Conservation (phyloP, 1,140 invertebrate species). For the Vanessa tameamea region DNA sequence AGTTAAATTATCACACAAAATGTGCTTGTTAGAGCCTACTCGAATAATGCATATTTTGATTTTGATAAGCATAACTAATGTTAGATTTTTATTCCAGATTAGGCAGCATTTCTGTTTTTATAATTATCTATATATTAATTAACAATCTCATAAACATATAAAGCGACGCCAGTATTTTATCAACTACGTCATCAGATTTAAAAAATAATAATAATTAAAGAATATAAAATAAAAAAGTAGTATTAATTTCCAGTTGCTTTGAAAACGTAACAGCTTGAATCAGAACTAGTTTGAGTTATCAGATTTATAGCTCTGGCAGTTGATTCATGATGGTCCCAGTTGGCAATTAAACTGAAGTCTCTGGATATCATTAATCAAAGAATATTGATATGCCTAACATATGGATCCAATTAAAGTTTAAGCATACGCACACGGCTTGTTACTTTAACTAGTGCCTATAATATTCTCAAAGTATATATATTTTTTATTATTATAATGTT, state of each 20-base stretch:
- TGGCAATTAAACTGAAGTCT: constrained; percentile 70
- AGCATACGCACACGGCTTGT: neutral
- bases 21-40: neutral
- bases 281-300: constrained; percentile 72
- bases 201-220: constrained; percentile 37
- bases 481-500: no score
- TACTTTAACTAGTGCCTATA: neutral
- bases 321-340: constrained; percentile 74
- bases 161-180: neutral
- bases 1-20: neutral
- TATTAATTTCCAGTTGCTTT: constrained; percentile 30
- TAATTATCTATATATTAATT: constrained; percentile 4
- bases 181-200: constrained; percentile 25
- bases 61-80: neutral
- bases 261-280: constrained; percentile 42
- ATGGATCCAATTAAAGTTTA: constrained; percentile 62
- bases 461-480: no score
- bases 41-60: neutral
- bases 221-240: constrained; percentile 24
- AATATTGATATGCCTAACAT: constrained; percentile 74
- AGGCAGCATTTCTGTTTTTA: neutral
- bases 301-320: constrained; percentile 72
- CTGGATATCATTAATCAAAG: constrained; percentile 76
- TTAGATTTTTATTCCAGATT: neutral
- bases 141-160: constrained; percentile 8